Base-by-base conservation (phyloP, 64 coral and sea anemone genomes). In the Montipora cactus region DNA sequence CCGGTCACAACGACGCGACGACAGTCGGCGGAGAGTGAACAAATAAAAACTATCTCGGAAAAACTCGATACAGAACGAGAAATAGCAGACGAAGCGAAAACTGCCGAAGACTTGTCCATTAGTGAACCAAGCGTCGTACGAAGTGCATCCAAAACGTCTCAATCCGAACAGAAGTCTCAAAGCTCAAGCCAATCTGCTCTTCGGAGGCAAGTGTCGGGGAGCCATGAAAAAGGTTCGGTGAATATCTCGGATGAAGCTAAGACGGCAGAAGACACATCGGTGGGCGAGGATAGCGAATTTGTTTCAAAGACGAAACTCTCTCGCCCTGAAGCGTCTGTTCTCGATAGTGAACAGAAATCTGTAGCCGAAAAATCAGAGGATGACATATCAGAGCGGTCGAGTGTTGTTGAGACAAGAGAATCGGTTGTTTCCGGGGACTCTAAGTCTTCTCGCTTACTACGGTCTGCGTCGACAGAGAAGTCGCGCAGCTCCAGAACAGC, bases 71-170 rank as follows among this genome's bases (percentile, higher is more conserved):
- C 67, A 4, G 44, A 77, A 5, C 61, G 28, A 59, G 92, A 93
- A 77, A 88, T 93, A 7, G 62, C 87, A 37, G 92, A 93, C 12
- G 84, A 88, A n/a, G 85, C 76, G 16, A 87, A 57, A 45, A 93
- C 85, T 8, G 83, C 83, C 19, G 81, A 85, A 58, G 92, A 93
- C 61, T 22, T 79, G 49, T 93, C 91, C 8, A 45, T 88, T 14
- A 88, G 76, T 20, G 75, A 93, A 58, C 75, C 59, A 20, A 93
- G 83, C 59, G 76, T 88, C 46, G 77, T 88, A 8, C 82, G 25
- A 52, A 88, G 75, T 13, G 49, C 25, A 20, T 93, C 92, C 2
- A 76, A 89, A 22, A 46, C 66, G 21, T 86, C 82, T 86, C 19
- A 72, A 19, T 86, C 73, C 16, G 90, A 75, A 57, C 7, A 58